Conservation (phyloP, 2,113 vertebrate species). For the Thermophis baileyi region DNA sequence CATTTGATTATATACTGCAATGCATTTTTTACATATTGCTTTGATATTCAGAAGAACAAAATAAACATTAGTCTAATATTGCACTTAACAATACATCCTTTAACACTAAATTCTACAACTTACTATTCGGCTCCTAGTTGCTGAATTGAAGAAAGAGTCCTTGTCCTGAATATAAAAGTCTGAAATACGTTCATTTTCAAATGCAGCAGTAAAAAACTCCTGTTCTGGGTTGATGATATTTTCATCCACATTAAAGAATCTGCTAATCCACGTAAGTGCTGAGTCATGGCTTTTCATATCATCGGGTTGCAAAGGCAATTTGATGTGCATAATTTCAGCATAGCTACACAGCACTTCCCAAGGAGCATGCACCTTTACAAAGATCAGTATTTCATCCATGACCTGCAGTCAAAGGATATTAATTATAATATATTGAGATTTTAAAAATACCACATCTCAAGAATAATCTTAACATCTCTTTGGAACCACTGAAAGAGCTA, state of each 20-base stretch:
- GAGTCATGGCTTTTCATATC: constrained; percentile 75
- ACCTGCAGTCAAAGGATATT: constrained; percentile 67
- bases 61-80: neutral
- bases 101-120: constrained; percentile 41
- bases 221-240: constrained; percentile 79
- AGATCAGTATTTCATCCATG: constrained; percentile 77
- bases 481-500: too few relatives aligned
- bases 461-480: too few relatives aligned
- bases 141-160: constrained; percentile 85
- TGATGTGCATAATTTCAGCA: constrained; percentile 90
- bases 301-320: constrained; percentile 81
- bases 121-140: constrained; percentile 91
- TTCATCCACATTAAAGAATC: constrained; percentile 79
- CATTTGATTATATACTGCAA: neutral
- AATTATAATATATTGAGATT: neutral
- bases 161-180: constrained; percentile 79
- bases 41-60: neutral
- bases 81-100: neutral
- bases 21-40: constrained; percentile 12
- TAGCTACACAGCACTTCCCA: constrained; percentile 88
- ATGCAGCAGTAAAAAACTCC: constrained; percentile 88
- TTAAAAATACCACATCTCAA: too few relatives aligned
- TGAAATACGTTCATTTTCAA: constrained; percentile 77
- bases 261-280: constrained; percentile 78
- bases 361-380: constrained; percentile 88